Percentiles rank a stretch among this genome's conserved stretches.
phyloP scores from a whole-genome alignment of 37 sponge, comb jelly and placozoan species.

The Cliona cf. orientalis region DNA sequence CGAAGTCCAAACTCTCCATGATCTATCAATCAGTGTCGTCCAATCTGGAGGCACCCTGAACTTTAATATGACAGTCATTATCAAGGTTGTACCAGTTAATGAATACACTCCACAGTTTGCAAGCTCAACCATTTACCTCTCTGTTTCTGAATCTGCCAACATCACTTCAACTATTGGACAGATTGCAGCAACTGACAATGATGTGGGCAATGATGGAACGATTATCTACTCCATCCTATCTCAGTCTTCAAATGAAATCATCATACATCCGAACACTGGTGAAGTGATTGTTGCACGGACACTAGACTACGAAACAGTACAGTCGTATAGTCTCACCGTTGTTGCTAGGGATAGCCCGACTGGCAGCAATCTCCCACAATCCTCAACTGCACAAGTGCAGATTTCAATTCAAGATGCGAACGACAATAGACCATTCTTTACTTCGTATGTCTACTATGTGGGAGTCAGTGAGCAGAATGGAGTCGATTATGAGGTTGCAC shows the following conservation, averaged over 20 bases:
- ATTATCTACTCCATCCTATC: no score
- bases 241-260: no score
- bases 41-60: not conserved
- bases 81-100: constrained; percentile 1
- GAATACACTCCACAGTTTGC: not conserved
- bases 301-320: no score
- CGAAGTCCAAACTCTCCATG: not conserved
- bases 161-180: not conserved
- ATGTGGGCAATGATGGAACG: no score
- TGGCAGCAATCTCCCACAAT: no score
- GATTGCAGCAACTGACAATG: not conserved
- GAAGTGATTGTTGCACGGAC: no score
- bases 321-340: no score
- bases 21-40: not conserved
- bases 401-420: not conserved
- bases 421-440: not conserved
- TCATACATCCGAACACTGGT: no score
- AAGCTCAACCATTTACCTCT: not conserved
- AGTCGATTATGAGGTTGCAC: not conserved
- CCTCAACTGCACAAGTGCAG: not conserved
- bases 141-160: not conserved
- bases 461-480: not conserved
- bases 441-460: not conserved
- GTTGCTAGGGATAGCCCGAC: no score
- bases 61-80: not conserved